Percentiles rank a stretch among this genome's conserved stretches.
These are phyloP conservation scores for Amorpha juglandis DNA, from an alignment of 2,888 invertebrate species.

Conservation along the genomic window DNA sequence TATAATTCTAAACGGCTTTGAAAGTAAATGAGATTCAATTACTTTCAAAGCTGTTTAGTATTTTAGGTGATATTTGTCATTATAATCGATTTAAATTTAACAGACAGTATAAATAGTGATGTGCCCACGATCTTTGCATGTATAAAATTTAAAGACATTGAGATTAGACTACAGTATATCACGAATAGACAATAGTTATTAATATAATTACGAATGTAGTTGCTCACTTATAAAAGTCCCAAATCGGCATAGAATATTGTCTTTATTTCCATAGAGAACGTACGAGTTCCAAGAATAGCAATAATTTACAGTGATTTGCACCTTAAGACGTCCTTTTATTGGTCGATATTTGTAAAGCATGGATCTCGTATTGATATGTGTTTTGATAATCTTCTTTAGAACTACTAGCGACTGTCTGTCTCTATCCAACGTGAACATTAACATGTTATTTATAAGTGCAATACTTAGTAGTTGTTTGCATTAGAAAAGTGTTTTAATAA, in stretches of 20 bases:
- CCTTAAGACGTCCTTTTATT: slow-evolving; percentile 1
- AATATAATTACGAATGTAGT: slow-evolving; percentile 20
- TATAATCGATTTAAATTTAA: background rate
- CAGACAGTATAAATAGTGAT: background rate
- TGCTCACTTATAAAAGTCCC: slow-evolving; percentile 16
- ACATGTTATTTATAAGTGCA: background rate
- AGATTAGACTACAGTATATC: slow-evolving; percentile 26
- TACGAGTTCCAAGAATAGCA: slow-evolving; percentile 5
- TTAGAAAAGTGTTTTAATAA: background rate
- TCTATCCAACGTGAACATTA: background rate
- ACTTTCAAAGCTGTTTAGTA: background rate
- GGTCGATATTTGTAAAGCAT: slow-evolving; percentile 1
- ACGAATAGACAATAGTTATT: slow-evolving; percentile 14
- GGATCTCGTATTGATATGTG: background rate
- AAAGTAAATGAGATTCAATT: background rate
- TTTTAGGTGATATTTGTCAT: background rate
- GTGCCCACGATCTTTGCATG: slow-evolving; percentile 6
- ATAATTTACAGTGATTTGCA: slow-evolving; percentile 8
- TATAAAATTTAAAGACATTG: slow-evolving; percentile 20
- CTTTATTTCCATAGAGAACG: background rate
- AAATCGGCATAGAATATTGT: slow-evolving; percentile 9
- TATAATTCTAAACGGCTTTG: too few species aligned
- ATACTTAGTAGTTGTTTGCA: background rate
- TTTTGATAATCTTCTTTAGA: slow-evolving; percentile 8
- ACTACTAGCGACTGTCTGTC: background rate